Percentiles rank a stretch among this genome's conserved stretches.
phyloP scores from a whole-genome alignment of 2,888 invertebrate genomes.

The Hemaris fuciformis region DNA sequence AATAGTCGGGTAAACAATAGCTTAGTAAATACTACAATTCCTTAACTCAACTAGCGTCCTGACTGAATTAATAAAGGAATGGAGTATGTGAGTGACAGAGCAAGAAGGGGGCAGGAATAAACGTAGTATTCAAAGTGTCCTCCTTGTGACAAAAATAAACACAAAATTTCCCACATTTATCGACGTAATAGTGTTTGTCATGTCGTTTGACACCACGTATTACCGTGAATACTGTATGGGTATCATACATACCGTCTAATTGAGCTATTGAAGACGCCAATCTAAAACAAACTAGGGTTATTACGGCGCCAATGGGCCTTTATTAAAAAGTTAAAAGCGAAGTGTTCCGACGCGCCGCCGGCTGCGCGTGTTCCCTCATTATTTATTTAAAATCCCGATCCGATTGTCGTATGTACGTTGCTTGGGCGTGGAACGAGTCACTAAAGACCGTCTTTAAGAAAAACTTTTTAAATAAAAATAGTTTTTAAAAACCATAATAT shows the following conservation, averaged over 20 bases:
- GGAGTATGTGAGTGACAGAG: too few relatives aligned
- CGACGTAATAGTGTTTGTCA: neutral
- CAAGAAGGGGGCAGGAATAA: too few relatives aligned
- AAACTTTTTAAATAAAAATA: neutral
- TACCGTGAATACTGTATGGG: slow-evolving; percentile 3
- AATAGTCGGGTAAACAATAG: too few relatives aligned
- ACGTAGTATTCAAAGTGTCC: too few relatives aligned
- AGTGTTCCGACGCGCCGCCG: slow-evolving; percentile 42
- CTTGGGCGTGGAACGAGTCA: slow-evolving; percentile 33
- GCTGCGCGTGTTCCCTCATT: slow-evolving; percentile 68
- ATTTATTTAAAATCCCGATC: slow-evolving; percentile 73
- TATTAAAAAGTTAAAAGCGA: slow-evolving; percentile 59
- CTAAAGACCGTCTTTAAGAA: neutral
- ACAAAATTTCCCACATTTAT: neutral
- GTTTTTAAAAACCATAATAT: too few relatives aligned
- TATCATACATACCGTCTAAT: slow-evolving; percentile 16
- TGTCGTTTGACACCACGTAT: neutral
- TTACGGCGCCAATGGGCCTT: slow-evolving; percentile 31
- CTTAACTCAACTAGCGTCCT: too few relatives aligned
- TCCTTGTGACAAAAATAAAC: neutral
- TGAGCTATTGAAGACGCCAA: slow-evolving; percentile 14
- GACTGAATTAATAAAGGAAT: too few relatives aligned
- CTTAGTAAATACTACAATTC: too few relatives aligned
- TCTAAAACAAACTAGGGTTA: slow-evolving; percentile 19
- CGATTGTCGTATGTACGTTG: slow-evolving; percentile 68